Base-by-base conservation (phyloP, 1,140 invertebrate genomes). In the Campoletis sonorensis region DNA sequence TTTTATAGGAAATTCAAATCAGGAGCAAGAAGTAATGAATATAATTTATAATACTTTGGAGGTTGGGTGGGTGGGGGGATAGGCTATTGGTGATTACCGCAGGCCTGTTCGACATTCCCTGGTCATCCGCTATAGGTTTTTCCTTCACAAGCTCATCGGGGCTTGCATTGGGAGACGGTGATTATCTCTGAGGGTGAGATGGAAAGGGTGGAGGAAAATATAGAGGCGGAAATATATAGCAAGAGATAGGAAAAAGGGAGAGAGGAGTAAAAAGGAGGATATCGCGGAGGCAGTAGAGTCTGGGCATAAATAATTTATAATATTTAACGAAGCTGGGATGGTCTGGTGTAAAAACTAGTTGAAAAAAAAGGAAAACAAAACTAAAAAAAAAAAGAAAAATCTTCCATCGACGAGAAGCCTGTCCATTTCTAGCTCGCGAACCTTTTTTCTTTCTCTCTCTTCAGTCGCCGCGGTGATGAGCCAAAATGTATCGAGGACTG, bases 261-360 rank as follows among this genome's bases (percentile, higher is more conserved):
- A 2, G 30, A 33, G 18, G 54, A 58, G 54, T 1, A n/a, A 21
- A 2, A 10, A n/a, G 21, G 54, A 21, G 54, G 54, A 21, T 13
- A 58, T 5, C 15, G 10, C 1, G 54, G 15, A 58, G 54, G 30
- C 8, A 58, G 18, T n/a, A 58, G 21, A 58, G 54, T 23, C 54
- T 7, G 54, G 54, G 54, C 54, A 58, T 58, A 21, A 23, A 23
- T 58, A 58, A 58, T 58, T 58, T 58, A 58, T 58, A 58, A 58
- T 58, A 58, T 58, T 58, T 58, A n/a, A 58, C 54, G 54, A 58
- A 58, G 5, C 54, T n/a, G 54, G 54, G 21, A 13, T 58, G 54
- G 15, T 5, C 16, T 21, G 54, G 11, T 58, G 10, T 4, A 58
- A 58, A 58, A 58, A 23, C 4, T 58, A 23, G 16, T 58, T 8